Evolutionary conservation across 2,888 invertebrate genomes (phyloP).

Genomic region (Leptinotarsa haldemani): DNA sequence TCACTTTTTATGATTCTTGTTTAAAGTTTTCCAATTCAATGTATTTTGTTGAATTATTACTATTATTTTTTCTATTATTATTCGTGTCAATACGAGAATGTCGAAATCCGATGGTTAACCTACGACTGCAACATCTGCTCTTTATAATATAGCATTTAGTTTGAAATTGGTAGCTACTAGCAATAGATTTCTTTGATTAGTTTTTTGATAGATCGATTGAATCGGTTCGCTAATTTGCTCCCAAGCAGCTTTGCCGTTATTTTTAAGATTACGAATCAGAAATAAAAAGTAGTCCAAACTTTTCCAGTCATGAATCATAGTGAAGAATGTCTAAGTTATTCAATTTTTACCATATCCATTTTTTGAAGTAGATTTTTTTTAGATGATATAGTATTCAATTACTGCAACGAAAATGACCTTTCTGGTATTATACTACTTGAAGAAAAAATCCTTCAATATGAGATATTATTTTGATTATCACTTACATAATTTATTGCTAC

Average conservation of each 20-base stretch:
- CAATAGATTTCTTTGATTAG: constrained; percentile 7
- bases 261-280: not conserved
- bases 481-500: too few species aligned
- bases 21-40: not conserved
- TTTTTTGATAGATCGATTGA: not conserved
- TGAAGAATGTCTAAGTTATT: not conserved
- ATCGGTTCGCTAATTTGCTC: not conserved
- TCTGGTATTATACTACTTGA: too few species aligned
- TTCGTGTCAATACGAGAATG: not conserved
- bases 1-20: not conserved
- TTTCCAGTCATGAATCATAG: not conserved
- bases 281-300: not conserved
- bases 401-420: too few species aligned
- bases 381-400: too few species aligned
- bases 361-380: too few species aligned
- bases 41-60: not conserved
- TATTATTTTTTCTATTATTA: not conserved
- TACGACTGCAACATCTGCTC: constrained; percentile 14
- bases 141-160: constrained; percentile 23
- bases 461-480: too few species aligned
- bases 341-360: not conserved
- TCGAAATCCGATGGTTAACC: constrained; percentile 13
- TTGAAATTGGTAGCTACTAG: constrained; percentile 20
- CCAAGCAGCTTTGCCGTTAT: constrained; percentile 5
- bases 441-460: too few species aligned